Conservation (phyloP, 2,113 vertebrate species). For the Fulmarus glacialis region DNA sequence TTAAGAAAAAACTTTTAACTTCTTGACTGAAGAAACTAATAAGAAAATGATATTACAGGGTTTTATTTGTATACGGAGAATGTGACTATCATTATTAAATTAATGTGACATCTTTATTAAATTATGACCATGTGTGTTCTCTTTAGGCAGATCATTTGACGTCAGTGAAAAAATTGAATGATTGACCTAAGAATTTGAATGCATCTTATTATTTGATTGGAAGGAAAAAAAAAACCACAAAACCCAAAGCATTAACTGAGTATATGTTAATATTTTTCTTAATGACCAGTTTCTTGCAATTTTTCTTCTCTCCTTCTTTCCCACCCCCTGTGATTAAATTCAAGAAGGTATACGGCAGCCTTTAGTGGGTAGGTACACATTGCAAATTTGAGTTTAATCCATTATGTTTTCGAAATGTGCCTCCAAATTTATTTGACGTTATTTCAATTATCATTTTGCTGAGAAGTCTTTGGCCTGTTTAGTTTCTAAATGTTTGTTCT, state of each 20-base stretch:
- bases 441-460: not conserved
- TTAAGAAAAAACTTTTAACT: not conserved
- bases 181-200: not conserved
- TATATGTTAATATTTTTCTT: not conserved
- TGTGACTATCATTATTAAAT: not conserved
- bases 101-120: not conserved
- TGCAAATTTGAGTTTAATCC: not conserved
- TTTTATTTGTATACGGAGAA: not conserved
- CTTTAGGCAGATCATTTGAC: not conserved
- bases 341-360: constrained; percentile 74
- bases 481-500: not conserved
- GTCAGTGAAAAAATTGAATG: not conserved
- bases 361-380: constrained; percentile 71
- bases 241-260: not conserved
- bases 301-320: not conserved
- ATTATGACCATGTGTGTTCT: not conserved
- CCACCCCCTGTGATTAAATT: not conserved
- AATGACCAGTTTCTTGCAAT: not conserved
- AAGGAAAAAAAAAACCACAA: not conserved
- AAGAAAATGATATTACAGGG: not conserved
- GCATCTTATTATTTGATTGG: not conserved
- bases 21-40: not conserved
- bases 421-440: not conserved
- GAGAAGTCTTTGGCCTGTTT: not conserved
- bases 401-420: not conserved